These are phyloP conservation scores for Sorex fumeus DNA, from an alignment of 2,113 vertebrate genomes.

Conservation along the genomic window DNA sequence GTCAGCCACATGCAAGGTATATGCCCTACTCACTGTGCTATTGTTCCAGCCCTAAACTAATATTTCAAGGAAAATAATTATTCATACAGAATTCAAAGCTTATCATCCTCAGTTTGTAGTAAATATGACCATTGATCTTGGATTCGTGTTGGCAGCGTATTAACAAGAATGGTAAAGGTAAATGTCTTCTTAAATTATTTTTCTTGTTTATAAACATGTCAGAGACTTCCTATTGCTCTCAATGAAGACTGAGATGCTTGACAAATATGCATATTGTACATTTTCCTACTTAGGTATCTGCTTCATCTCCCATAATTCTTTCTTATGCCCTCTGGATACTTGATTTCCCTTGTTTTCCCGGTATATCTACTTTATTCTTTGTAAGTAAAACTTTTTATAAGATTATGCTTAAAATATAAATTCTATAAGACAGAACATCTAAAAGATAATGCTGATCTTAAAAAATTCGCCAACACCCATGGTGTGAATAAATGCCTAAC, in stretches of 20 bases:
- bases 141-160: conserved; percentile 41
- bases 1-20: too few species aligned
- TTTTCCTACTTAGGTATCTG: too few species aligned
- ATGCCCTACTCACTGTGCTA: too few species aligned
- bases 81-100: conserved; percentile 71
- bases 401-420: neutral
- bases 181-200: conserved; percentile 24
- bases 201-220: conserved; percentile 12
- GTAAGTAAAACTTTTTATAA: neutral
- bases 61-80: conserved; percentile 70
- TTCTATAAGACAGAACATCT: neutral
- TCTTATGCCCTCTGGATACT: neutral
- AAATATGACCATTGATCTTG: conserved; percentile 72
- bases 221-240: neutral
- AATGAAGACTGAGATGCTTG: neutral
- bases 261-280: neutral
- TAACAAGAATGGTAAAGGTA: conserved; percentile 71
- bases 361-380: neutral
- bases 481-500: conserved; percentile 3
- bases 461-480: neutral
- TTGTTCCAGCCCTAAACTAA: conserved; percentile 23
- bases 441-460: neutral
- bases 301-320: neutral
- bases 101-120: conserved; percentile 61
- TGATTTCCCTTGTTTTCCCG: neutral